These are phyloP conservation scores for Fragum fragum DNA, from an alignment of 2,888 invertebrate species.

Conservation along the genomic window DNA sequence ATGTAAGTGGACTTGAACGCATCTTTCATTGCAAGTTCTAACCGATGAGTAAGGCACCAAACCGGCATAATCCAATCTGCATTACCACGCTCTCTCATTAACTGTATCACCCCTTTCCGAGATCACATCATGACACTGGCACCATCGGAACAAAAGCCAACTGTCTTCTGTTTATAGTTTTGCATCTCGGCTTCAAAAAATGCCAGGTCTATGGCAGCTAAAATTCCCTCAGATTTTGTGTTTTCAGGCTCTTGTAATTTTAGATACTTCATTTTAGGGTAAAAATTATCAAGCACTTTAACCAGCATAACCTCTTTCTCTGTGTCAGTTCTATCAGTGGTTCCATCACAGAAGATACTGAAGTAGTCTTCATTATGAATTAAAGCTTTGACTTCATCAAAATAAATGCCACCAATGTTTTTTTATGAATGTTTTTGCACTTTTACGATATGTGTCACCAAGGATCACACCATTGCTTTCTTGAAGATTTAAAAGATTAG, in stretches of 20 bases:
- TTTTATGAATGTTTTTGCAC: slow-evolving; percentile 8
- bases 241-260: slow-evolving; percentile 29
- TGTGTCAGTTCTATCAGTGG: slow-evolving; percentile 42
- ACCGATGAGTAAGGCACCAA: slow-evolving; percentile 41
- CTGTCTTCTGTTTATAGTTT: slow-evolving; percentile 33
- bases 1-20: slow-evolving; percentile 47
- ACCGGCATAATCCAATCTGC: slow-evolving; percentile 39
- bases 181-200: slow-evolving; percentile 24
- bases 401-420: slow-evolving; percentile 25
- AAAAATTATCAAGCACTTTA: slow-evolving; percentile 31
- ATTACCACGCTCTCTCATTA: slow-evolving; percentile 19
- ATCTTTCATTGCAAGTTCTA: slow-evolving; percentile 49
- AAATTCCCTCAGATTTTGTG: slow-evolving; percentile 28
- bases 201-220: slow-evolving; percentile 11
- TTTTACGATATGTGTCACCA: slow-evolving; percentile 16
- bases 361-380: slow-evolving; percentile 34
- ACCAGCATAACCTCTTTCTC: slow-evolving; percentile 40
- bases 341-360: slow-evolving; percentile 36
- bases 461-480: slow-evolving; percentile 3
- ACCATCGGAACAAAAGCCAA: slow-evolving; percentile 45
- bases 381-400: slow-evolving; percentile 2
- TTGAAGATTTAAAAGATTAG: slow-evolving; percentile 1
- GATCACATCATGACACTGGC: slow-evolving; percentile 39
- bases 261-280: slow-evolving; percentile 14
- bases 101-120: slow-evolving; percentile 30